Percentiles rank a stretch among this genome's conserved stretches.
Evolutionary conservation across 2,797 vertebrate species (phyloP).

Genomic region (Pitangus sulphuratus): DNA sequence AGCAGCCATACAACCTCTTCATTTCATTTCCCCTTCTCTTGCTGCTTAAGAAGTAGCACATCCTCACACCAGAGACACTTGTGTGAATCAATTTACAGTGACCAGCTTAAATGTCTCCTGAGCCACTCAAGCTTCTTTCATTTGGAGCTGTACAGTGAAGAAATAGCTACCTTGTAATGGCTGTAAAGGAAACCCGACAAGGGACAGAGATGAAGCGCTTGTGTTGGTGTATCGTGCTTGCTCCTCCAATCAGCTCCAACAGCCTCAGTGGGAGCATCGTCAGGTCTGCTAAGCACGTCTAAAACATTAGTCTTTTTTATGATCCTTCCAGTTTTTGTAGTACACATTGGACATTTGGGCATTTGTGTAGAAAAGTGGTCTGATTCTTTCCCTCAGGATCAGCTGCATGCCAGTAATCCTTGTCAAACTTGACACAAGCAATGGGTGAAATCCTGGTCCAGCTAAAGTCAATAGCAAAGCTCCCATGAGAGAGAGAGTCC

Average conservation of each 20-base stretch:
- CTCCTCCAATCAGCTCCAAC: not conserved
- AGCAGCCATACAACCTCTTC: slow-evolving; percentile 55
- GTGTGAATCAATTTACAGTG: slow-evolving; percentile 55
- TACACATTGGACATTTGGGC: not conserved
- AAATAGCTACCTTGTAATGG: not conserved
- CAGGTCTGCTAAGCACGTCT: not conserved
- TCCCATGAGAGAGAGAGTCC: not conserved
- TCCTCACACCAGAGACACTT: slow-evolving; percentile 51
- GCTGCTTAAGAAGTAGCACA: slow-evolving; percentile 44
- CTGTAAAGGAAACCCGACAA: not conserved
- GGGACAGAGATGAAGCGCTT: not conserved
- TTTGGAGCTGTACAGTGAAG: not conserved
- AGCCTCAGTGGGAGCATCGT: not conserved
- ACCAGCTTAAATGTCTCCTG: slow-evolving; percentile 52
- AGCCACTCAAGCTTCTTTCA: not conserved
- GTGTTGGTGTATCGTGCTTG: fast-evolving
- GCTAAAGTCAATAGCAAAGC: not conserved
- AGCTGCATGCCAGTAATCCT: not conserved
- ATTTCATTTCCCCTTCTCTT: slow-evolving; percentile 35
- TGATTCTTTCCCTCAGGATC: not conserved
- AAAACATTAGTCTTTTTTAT: not conserved
- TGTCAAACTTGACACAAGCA: not conserved
- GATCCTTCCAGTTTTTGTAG: not conserved
- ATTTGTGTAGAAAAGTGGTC: not conserved
- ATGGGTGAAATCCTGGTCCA: not conserved